Evolutionary conservation across 2,888 invertebrate genomes (phyloP), one percentile per base, ranked within the genome.

Genomic region (Rhagonycha fulva): DNA sequence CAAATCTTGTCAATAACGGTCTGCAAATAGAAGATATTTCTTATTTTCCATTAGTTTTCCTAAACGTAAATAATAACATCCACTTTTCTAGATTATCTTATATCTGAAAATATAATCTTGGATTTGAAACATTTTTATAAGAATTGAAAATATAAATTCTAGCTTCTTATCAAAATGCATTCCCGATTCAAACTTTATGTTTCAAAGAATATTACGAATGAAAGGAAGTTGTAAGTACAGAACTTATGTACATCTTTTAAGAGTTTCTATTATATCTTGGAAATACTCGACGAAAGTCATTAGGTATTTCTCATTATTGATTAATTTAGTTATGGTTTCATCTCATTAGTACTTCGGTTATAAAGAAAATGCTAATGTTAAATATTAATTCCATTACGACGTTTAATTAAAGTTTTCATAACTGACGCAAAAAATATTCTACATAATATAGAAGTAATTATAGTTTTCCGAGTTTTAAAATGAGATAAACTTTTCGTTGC

Each of bases 401-500:
- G 9, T 47, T 47, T 47, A 47, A 47, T 47, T 47, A 47, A 47
- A 47, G 47, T n/a, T 47, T 47, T 47, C 47, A 7, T 1, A n/a
- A 47, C 12, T n/a, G 47, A 5, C 7, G 47, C 47, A 47, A 47
- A 47, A n/a, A 47, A 47, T 47, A 47, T 47, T 47, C 12, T 47
- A 47, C 47, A 47, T 47, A 47, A n/a, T 66, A 26, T 24, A 26
- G n/a, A 66, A 66, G 63, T 66, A 80, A 78, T 80, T 79, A 80
- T 75, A 79, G 70, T 77, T 78, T 68, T 62, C 70, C 71, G 76
- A 73, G 79, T 80, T 79, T 74, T 72, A 75, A 70, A 76, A 73
- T 67, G 78, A 80, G 79, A 79, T 80, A 79, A 79, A 79, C 79
- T 80, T 80, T 79, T 79, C 75, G 72, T 75, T 66, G 67, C 72